Percentiles rank a stretch among this genome's conserved stretches.
Evolutionary conservation across 1,140 invertebrate species (phyloP).

Genomic region (Caerostris extrusa): DNA sequence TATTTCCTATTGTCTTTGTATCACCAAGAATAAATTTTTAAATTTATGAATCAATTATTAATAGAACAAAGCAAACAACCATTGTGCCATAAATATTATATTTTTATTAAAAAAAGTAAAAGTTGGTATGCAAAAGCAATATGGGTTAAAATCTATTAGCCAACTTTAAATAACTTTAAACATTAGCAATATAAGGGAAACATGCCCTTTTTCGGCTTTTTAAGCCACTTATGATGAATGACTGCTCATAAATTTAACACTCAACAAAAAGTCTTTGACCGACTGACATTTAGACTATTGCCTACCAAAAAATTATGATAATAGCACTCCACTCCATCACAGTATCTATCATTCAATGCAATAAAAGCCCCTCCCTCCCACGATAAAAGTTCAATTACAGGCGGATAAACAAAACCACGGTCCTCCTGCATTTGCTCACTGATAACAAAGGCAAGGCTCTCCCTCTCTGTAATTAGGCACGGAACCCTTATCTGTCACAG

Average conservation of each 20-base stretch:
- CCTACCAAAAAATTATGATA: constrained; percentile 36
- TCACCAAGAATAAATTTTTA: no score
- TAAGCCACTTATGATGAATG: background rate
- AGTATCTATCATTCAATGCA: constrained; percentile 28
- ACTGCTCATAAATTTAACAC: background rate
- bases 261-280: constrained; percentile 21
- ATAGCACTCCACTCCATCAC: constrained; percentile 30
- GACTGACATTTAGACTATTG: constrained; percentile 11
- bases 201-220: background rate
- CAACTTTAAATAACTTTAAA: no score
- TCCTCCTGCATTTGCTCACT: constrained; percentile 56
- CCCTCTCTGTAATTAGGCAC: constrained; percentile 69
- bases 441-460: constrained; percentile 65
- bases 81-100: no score
- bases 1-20: no score
- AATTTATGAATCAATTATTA: no score
- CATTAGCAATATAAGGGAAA: no score
- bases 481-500: constrained; percentile 67
- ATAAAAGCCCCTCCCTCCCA: constrained; percentile 62
- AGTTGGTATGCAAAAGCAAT: no score
- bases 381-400: constrained; percentile 73
- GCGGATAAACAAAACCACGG: constrained; percentile 67
- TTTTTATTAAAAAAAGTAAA: no score
- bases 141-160: no score
- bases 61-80: no score